phyloP scores from a whole-genome alignment of 2,888 invertebrate species.

The Liposcelis brunnea region DNA sequence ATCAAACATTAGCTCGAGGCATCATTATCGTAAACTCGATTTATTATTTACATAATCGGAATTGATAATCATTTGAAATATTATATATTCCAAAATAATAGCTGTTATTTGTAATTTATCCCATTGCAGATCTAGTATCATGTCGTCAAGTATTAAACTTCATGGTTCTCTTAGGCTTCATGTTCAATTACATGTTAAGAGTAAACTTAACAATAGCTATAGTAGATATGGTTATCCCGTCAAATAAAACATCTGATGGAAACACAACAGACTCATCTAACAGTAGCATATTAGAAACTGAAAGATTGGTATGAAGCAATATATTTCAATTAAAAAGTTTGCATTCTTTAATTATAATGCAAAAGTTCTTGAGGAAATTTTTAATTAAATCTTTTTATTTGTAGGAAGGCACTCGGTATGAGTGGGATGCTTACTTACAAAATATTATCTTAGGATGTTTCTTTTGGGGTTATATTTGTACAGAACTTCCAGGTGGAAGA shows the following conservation, averaged over 20 bases:
- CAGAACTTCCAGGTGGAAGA: conserved; percentile 76
- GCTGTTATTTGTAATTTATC: not conserved
- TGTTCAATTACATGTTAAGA: conserved; percentile 76
- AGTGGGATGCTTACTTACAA: conserved; percentile 62
- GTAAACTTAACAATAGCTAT: conserved; percentile 77
- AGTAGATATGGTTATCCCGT: conserved; percentile 52
- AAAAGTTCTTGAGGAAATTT: too few relatives aligned
- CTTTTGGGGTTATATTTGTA: conserved; percentile 84
- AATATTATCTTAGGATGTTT: conserved; percentile 71
- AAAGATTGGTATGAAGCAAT: too few relatives aligned
- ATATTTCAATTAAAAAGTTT: conserved; percentile 7
- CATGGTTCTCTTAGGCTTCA: conserved; percentile 74
- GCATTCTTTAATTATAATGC: not conserved
- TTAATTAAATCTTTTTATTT: conserved; percentile 16
- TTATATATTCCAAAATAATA: too few relatives aligned
- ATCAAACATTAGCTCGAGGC: too few relatives aligned
- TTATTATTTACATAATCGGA: too few relatives aligned
- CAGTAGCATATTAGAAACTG: not conserved
- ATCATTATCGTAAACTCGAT: too few relatives aligned
- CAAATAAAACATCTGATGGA: conserved; percentile 18
- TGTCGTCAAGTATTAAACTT: conserved; percentile 67
- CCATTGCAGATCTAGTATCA: conserved; percentile 45
- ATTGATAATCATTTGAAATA: too few relatives aligned
- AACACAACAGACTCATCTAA: conserved; percentile 17
- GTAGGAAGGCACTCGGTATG: conserved; percentile 32